Base-by-base conservation (phyloP, 2,113 vertebrate genomes). In the Calyptommatus sinebrachiatus region DNA sequence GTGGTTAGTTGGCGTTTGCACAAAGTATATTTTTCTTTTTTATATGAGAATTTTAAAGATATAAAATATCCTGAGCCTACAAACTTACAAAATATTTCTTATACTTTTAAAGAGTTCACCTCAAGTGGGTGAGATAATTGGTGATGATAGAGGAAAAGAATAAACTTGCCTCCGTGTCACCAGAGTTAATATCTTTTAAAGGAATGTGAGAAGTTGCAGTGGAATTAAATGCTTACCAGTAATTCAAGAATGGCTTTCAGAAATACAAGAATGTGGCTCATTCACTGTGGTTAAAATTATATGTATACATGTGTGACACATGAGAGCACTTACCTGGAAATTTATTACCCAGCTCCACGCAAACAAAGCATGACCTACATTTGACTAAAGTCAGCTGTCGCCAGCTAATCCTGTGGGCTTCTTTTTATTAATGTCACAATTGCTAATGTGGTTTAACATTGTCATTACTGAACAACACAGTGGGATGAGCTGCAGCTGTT, bases 301-400 rank as follows among this genome's bases (percentile, higher is more conserved):
- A 89, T 93, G 93, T 93, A 91, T 92, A 86, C 91, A 92, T 90
- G 92, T 90, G 91, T 93, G 92, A 91, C 93, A 94, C 94, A 90
- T 26, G 92, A 95, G 94, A 95, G 93, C 91, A 93, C 93, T 95
- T 96, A 95, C 94, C 94, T 95, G 93, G 91, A 93, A 95, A 96
- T 95, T 94, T 95, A 96, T 95, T 94, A 91, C 90, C 85, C 89
- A 85, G 87, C 93, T 94, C 91, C 93, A 93, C 93, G 90, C 92
- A 95, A 95, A 95, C 94, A 95, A 95, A 94, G 91, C 93, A 92
- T 95, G 94, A 95, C 94, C 94, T 95, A 95, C 94, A 95, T 96
- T 94, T 95, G 92, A 94, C 91, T 94, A 94, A 94, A 95, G 94
- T 95, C 94, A 94, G 93, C 94, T 94, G 94, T 95, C 92, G 91